phyloP scores from a whole-genome alignment of 2,113 vertebrate species.

The Hippocampus zosterae region DNA sequence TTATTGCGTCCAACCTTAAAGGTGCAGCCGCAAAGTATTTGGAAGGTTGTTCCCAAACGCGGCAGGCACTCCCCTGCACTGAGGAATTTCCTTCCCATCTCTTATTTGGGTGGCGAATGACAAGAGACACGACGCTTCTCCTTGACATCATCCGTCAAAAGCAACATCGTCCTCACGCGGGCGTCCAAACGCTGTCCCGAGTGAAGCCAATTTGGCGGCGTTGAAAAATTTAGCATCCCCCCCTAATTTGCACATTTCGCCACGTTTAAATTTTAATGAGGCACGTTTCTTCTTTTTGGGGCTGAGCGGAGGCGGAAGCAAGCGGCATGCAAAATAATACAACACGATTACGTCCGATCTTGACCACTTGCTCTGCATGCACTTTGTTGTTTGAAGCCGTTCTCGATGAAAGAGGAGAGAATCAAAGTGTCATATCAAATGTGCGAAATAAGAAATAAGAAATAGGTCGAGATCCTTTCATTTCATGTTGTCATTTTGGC shows the following conservation, averaged over 20 bases:
- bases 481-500: no score
- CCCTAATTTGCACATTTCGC: conserved; percentile 39
- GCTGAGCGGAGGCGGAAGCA: conserved; percentile 54
- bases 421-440: no score
- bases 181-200: conserved; percentile 24
- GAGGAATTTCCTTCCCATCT: not conserved
- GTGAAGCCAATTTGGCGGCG: conserved; percentile 5
- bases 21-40: not conserved
- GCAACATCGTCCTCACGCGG: conserved; percentile 6
- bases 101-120: not conserved
- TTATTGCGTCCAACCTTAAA: no score
- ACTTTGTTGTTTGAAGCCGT: no score
- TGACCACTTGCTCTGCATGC: no score
- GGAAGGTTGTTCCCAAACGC: not conserved
- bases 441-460: no score
- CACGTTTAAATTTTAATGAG: conserved; percentile 67
- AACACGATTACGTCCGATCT: no score
- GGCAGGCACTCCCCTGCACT: not conserved
- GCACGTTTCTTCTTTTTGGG: conserved; percentile 54
- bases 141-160: conserved; percentile 4
- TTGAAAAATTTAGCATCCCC: conserved; percentile 24
- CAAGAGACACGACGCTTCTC: conserved; percentile 3
- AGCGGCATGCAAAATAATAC: conserved; percentile 28
- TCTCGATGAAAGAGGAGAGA: no score
- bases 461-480: no score